phyloP scores from a whole-genome alignment of 2,797 vertebrate genomes.

The Nannoperca obscura region DNA sequence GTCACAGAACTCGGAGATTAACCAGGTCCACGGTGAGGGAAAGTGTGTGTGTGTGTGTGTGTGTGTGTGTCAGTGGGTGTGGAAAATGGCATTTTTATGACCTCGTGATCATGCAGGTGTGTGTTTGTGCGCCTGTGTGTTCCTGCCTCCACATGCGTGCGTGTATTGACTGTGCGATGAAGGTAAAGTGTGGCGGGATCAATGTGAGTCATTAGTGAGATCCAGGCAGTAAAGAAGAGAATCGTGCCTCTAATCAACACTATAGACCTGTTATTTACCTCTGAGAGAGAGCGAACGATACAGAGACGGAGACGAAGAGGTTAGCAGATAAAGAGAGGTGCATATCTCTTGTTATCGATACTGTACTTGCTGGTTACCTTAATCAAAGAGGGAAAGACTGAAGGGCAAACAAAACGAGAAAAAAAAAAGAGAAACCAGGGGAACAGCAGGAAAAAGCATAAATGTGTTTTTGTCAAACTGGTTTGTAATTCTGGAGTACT shows the following conservation, averaged over 20 bases:
- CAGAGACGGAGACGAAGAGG: conserved; percentile 46
- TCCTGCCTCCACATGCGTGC: conserved; percentile 23
- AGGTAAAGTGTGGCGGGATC: conserved; percentile 76
- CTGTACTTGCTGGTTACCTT: conserved; percentile 30
- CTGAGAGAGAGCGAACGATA: conserved; percentile 41
- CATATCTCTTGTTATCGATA: conserved; percentile 50
- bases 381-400: conserved; percentile 19
- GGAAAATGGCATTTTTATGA: conserved; percentile 21
- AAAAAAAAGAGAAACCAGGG: conserved; percentile 9
- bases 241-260: conserved; percentile 73
- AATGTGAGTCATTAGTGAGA: conserved; percentile 78
- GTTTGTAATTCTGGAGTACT: not conserved
- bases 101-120: conserved; percentile 1
- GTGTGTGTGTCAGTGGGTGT: conserved; percentile 8
- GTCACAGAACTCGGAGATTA: conserved; percentile 99
- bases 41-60: conserved; percentile 62
- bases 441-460: not conserved
- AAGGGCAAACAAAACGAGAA: conserved; percentile 7
- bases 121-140: conserved; percentile 30
- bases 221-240: conserved; percentile 69
- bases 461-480: not conserved
- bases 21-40: conserved; percentile 98
- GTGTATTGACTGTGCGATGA: conserved; percentile 67
- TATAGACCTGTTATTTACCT: conserved; percentile 74
- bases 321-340: conserved; percentile 42